Evolutionary conservation across 1,140 invertebrate species (phyloP).

Genomic region (Melanaphis sacchari): DNA sequence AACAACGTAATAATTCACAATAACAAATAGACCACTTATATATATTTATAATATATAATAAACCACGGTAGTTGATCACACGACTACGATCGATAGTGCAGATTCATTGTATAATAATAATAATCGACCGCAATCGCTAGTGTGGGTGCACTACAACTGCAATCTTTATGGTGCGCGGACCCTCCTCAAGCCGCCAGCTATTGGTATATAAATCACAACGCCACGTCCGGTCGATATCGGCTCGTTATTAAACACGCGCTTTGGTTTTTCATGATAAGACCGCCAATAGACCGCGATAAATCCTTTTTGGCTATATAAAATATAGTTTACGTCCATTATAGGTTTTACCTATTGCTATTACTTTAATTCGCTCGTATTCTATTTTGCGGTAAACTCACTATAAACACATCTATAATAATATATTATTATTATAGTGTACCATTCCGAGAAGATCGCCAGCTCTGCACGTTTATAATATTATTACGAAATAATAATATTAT

Average conservation of each 20-base stretch:
- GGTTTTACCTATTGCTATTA: neutral
- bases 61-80: neutral
- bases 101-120: neutral
- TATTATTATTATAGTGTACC: constrained; percentile 12
- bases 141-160: neutral
- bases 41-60: neutral
- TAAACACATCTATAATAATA: neutral
- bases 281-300: neutral
- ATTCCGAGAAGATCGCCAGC: neutral
- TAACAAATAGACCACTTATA: neutral
- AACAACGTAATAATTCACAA: neutral
- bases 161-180: neutral
- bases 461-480: neutral
- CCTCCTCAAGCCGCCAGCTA: neutral
- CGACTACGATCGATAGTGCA: neutral
- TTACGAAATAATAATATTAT: neutral
- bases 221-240: neutral
- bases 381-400: neutral
- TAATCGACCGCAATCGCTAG: neutral
- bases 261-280: neutral
- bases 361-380: neutral
- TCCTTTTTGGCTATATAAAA: neutral
- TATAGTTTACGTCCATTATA: neutral
- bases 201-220: neutral
- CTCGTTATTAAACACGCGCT: neutral